A percentile compares a stretch with the other conserved stretches of the same genome.
Evolutionary conservation across 2,113 vertebrate species (phyloP).

Genomic region (Chloropsis cyanopogon): DNA sequence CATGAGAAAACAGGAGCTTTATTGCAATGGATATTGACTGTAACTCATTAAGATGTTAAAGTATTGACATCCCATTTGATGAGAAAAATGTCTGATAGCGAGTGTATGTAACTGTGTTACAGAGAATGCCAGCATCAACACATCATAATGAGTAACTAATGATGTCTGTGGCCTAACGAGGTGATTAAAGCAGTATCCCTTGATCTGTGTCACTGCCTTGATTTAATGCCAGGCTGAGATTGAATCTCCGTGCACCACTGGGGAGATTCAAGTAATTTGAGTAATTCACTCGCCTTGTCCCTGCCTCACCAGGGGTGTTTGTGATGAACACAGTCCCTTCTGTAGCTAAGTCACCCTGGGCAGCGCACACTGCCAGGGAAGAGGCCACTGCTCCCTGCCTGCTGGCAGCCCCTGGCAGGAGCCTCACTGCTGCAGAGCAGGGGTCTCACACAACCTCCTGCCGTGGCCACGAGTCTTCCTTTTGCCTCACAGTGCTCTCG

Average conservation of each 20-base stretch:
- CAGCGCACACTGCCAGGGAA: fast-evolving
- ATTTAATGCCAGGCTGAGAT: conserved; percentile 37
- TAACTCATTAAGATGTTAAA: conserved; percentile 69
- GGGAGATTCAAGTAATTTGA: conserved; percentile 38
- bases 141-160: conserved; percentile 68
- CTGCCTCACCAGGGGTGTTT: neutral
- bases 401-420: neutral
- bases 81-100: conserved; percentile 55
- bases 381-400: neutral
- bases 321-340: neutral
- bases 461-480: fast-evolving
- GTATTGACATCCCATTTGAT: conserved; percentile 58
- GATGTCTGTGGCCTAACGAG: conserved; percentile 55
- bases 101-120: conserved; percentile 51
- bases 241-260: conserved; percentile 26
- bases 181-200: conserved; percentile 63
- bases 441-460: neutral
- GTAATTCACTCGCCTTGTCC: conserved; percentile 10
- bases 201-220: conserved; percentile 55
- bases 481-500: neutral
- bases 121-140: conserved; percentile 41
- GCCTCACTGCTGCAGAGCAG: neutral
- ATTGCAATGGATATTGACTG: conserved; percentile 65
- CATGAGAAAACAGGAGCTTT: conserved; percentile 49
- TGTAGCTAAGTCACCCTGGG: fast-evolving